These are phyloP conservation scores for Dendrolimus punctatus DNA, from an alignment of 1,140 invertebrate genomes.

Conservation along the genomic window DNA sequence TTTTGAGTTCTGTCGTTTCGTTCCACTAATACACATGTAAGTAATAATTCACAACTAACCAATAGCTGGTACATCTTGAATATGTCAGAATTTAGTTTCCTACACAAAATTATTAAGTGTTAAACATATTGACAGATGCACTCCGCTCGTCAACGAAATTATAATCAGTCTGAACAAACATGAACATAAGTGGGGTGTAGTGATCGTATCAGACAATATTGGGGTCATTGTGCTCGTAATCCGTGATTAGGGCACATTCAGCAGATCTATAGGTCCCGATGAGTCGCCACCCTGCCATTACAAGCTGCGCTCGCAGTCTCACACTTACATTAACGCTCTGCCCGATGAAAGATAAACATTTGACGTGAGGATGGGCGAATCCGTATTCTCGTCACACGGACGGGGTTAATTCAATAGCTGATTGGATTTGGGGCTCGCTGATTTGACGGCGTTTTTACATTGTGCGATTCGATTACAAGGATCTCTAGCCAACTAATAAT, in stretches of 20 bases:
- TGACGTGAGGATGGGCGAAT: conserved; percentile 63
- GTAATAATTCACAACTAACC: no score
- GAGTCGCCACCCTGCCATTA: conserved; percentile 34
- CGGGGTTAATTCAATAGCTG: conserved; percentile 67
- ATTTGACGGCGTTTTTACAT: conserved; percentile 47
- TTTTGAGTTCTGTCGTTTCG: no score
- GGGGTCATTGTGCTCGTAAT: conserved; percentile 18
- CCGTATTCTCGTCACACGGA: conserved; percentile 66
- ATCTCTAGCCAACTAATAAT: no score
- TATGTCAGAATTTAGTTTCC: no score
- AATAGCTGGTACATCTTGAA: no score
- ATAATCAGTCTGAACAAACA: no score
- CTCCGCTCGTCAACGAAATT: no score
- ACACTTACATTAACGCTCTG: conserved; percentile 51
- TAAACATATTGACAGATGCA: no score
- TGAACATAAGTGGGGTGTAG: no score
- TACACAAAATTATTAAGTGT: no score
- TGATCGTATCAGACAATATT: background rate
- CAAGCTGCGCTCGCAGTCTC: conserved; percentile 33
- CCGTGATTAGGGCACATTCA: conserved; percentile 32
- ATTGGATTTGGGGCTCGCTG: conserved; percentile 64
- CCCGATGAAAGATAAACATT: conserved; percentile 70
- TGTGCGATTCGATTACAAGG: conserved; percentile 12
- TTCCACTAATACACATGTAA: no score
- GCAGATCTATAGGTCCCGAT: conserved; percentile 24